phyloP scores from a whole-genome alignment of 2,888 invertebrate genomes.

The Drosophila colorata region DNA sequence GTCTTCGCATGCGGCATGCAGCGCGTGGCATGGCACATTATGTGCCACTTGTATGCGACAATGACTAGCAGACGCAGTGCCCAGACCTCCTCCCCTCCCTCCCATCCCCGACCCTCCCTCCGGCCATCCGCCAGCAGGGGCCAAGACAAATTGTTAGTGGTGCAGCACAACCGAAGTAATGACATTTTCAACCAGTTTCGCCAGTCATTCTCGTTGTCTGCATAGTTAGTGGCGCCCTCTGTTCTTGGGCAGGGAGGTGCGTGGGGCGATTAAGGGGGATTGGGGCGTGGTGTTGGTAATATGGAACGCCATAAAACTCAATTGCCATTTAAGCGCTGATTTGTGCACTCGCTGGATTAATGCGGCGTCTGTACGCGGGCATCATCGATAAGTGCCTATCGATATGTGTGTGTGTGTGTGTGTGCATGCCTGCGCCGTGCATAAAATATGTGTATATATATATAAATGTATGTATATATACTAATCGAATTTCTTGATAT shows the following conservation, averaged over 20 bases:
- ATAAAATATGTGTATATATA: too few relatives aligned
- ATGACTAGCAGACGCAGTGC: conserved; percentile 48
- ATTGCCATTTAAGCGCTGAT: conserved; percentile 70
- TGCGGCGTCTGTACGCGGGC: conserved; percentile 26
- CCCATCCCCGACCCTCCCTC: too few relatives aligned
- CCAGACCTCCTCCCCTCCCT: neutral
- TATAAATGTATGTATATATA: neutral
- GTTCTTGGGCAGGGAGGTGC: too few relatives aligned
- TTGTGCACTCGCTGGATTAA: conserved; percentile 69
- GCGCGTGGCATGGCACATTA: conserved; percentile 60
- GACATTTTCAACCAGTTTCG: conserved; percentile 60
- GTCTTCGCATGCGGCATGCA: conserved; percentile 55
- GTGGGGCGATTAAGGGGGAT: too few relatives aligned
- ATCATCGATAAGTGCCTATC: conserved; percentile 55
- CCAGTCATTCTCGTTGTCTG: conserved; percentile 24
- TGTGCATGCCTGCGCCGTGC: neutral
- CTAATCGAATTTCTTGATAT: conserved; percentile 40
- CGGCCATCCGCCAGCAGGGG: neutral
- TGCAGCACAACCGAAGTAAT: conserved; percentile 58
- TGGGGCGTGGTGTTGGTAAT: neutral
- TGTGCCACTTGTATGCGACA: conserved; percentile 72
- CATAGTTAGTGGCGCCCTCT: conserved; percentile 42
- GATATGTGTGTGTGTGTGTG: conserved; percentile 29
- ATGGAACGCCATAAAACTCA: conserved; percentile 57
- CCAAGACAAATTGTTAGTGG: conserved; percentile 68